phyloP scores from a whole-genome alignment of 2,888 invertebrate genomes.

The Platycheirus rosarum region DNA sequence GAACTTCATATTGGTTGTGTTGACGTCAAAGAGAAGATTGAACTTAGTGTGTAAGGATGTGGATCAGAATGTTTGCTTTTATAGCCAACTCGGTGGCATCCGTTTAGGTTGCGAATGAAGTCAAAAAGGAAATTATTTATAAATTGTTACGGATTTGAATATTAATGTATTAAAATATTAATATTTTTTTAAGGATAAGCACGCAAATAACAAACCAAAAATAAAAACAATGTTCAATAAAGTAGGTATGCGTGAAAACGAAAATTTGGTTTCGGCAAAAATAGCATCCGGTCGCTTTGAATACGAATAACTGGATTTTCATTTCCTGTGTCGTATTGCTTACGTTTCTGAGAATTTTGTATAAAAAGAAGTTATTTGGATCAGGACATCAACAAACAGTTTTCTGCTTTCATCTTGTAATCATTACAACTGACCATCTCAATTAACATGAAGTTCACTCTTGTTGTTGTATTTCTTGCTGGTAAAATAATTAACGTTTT shows the following conservation, averaged over 20 bases:
- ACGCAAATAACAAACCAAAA: no score
- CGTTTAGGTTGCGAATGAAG: no score
- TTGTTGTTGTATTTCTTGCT: background rate
- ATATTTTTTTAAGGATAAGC: no score
- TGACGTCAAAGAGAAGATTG: background rate
- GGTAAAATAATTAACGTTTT: background rate
- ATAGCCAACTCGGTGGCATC: slow-evolving; percentile 1
- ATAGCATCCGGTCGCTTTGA: background rate
- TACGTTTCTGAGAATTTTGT: slow-evolving; percentile 4
- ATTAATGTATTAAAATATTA: no score
- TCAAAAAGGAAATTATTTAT: no score
- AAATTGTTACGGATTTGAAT: no score
- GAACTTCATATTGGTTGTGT: slow-evolving; percentile 39
- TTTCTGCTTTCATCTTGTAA: background rate
- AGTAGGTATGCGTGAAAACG: no score
- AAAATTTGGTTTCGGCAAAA: background rate
- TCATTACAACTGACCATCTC: background rate
- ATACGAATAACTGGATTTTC: background rate
- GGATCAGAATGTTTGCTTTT: background rate
- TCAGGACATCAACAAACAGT: slow-evolving; percentile 1
- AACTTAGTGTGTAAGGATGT: slow-evolving; percentile 12
- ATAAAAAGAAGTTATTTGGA: slow-evolving; percentile 1
- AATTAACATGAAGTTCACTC: slow-evolving; percentile 2
- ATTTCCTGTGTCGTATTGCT: background rate
- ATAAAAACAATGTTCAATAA: no score